These are phyloP conservation scores for Panthera leo DNA, from an alignment of 2,113 vertebrate genomes.

Conservation along the genomic window DNA sequence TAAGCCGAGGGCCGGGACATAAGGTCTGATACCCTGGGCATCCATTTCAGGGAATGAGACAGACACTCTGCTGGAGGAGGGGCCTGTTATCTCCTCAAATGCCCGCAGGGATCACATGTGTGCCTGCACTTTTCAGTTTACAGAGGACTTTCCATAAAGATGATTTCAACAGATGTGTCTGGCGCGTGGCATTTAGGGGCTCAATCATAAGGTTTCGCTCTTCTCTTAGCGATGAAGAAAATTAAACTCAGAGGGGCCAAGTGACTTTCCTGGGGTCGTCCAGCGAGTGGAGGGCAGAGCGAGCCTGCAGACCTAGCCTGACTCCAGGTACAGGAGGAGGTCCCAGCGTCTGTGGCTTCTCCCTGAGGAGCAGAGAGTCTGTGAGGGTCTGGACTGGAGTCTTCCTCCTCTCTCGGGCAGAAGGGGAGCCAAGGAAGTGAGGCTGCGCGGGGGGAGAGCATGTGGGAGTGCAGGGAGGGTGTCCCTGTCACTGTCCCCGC, in stretches of 20 bases:
- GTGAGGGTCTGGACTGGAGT: too few relatives aligned
- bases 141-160: neutral
- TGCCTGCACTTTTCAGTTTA: rapidly evolving
- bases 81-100: neutral
- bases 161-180: neutral
- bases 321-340: neutral
- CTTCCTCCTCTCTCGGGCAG: neutral
- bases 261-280: neutral
- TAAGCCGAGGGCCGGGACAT: neutral
- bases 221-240: neutral
- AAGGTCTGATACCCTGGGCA: neutral
- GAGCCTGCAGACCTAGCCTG: neutral
- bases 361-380: neutral
- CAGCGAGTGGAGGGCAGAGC: neutral
- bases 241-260: neutral
- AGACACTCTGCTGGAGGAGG: neutral
- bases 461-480: too few relatives aligned
- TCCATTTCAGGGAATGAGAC: neutral
- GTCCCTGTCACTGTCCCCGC: rapidly evolving
- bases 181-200: neutral
- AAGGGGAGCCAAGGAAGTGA: neutral
- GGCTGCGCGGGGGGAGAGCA: rapidly evolving
- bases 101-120: rapidly evolving
- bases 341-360: neutral
- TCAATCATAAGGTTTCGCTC: neutral